Conservation (phyloP, 2,888 invertebrate species). For the Malthinus flaveolus region DNA sequence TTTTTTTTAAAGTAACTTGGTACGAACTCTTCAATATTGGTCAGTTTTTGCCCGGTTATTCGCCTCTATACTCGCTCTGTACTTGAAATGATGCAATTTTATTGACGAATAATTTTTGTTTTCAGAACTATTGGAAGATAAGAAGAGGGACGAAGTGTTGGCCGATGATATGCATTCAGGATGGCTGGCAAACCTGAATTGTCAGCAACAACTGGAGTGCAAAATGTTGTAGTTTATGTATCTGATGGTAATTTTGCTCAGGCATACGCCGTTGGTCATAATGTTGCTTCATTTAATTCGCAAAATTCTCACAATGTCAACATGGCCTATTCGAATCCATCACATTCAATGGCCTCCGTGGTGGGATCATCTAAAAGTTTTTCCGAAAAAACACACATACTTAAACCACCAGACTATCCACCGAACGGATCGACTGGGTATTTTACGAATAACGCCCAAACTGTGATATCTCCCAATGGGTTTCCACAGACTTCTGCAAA, state of each 20-base stretch:
- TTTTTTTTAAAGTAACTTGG: too few species aligned
- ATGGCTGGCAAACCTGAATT: slow-evolving; percentile 81
- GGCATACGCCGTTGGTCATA: slow-evolving; percentile 58
- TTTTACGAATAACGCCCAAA: slow-evolving; percentile 34
- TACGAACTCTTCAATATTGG: too few species aligned
- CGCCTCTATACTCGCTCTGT: too few species aligned
- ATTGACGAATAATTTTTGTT: too few species aligned
- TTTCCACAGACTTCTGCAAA: slow-evolving; percentile 40
- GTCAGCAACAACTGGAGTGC: slow-evolving; percentile 59
- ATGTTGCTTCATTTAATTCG: slow-evolving; percentile 43
- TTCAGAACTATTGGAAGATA: slow-evolving; percentile 51
- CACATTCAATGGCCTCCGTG: slow-evolving; percentile 49
- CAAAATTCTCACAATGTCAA: slow-evolving; percentile 53
- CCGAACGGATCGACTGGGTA: slow-evolving; percentile 31
- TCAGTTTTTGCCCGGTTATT: too few species aligned
- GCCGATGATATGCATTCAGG: slow-evolving; percentile 74
- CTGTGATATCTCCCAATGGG: slow-evolving; percentile 50
- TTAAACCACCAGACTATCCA: slow-evolving; percentile 39
- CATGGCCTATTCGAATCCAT: slow-evolving; percentile 45
- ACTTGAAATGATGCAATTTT: too few species aligned
- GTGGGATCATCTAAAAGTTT: slow-evolving; percentile 41
- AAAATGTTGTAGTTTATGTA: slow-evolving; percentile 63
- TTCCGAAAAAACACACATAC: slow-evolving; percentile 37
- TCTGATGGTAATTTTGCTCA: slow-evolving; percentile 61
- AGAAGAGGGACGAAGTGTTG: slow-evolving; percentile 56